Evolutionary conservation across 2,113 vertebrate species (phyloP), one percentile per base, ranked within the genome.

Genomic region (Gallinago jamesoni): DNA sequence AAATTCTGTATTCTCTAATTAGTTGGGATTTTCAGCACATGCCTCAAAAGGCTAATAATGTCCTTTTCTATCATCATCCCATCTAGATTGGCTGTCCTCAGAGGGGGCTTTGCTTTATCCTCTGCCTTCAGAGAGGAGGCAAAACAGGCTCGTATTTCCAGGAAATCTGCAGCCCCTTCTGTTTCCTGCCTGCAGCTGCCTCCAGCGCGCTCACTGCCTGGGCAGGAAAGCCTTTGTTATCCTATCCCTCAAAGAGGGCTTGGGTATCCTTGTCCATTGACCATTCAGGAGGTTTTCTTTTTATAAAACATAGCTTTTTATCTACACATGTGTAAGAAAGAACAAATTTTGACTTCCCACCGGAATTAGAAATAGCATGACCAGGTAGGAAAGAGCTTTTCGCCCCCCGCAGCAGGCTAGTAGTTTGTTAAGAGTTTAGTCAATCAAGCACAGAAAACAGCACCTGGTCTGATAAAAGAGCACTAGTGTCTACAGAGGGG

Each of bases 391-490:
- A 84, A 64, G 84, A 94, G 48, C 23, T 87, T 59, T 89, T 43
- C 39, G 12, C 22, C 48, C 48, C 28, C 25, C 75, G 39, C 53
- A n/a, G 13, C 52, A 56, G 56, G 41, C 50, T 63, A 64, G 35
- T 28, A 37, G 69, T 91, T 94, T 63, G 33, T 60, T 92, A 68
- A 72, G 87, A 66, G 57, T 79, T 94, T 82, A 59, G 66, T 93
- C 62, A 45, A 89, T 93, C 62, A 45, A 89, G 60, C 81, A 69
- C 77, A 91, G 89, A 87, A 96, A 89, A 87, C 43, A n/a, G 57
- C n/a, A 53, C 70, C 62, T 84, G 43, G 10, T 87, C 77, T 93
- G 70, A 74, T 62, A 87, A 84, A 84, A 78, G 59, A 62, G 17
- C 2, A 0, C 74, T 89, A 9, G 43, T 68, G 62, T 89, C 66